These are phyloP conservation scores for Acronicta aceris DNA, from an alignment of 2,888 invertebrate species.

Conservation along the genomic window DNA sequence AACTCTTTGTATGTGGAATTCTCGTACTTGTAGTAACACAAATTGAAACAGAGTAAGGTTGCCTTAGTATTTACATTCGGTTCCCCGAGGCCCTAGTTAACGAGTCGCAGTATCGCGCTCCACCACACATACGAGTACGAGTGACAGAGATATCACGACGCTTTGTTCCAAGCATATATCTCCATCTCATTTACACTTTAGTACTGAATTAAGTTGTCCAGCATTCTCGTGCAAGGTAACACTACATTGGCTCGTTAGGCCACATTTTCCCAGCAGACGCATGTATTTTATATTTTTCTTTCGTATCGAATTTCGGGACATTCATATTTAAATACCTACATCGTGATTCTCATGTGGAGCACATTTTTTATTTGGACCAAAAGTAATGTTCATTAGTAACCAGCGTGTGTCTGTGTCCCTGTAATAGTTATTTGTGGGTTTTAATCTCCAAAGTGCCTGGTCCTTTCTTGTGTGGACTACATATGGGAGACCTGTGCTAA, in stretches of 20 bases:
- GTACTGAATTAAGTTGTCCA: constrained; percentile 32
- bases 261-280: constrained; percentile 37
- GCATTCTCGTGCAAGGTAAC: constrained; percentile 34
- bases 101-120: constrained; percentile 32
- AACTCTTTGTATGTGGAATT: background rate
- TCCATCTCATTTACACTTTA: constrained; percentile 30
- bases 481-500: constrained; percentile 5
- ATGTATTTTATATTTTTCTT: constrained; percentile 48
- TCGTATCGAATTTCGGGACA: constrained; percentile 40
- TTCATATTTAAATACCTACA: constrained; percentile 49
- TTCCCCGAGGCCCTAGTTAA: constrained; percentile 48
- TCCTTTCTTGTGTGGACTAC: constrained; percentile 23
- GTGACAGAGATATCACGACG: constrained; percentile 22
- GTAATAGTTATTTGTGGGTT: constrained; percentile 48
- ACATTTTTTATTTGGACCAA: constrained; percentile 45
- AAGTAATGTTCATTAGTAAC: constrained; percentile 53
- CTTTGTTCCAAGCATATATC: constrained; percentile 12
- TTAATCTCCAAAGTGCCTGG: constrained; percentile 52
- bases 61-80: constrained; percentile 35
- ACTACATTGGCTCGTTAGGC: constrained; percentile 55
- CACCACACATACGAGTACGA: constrained; percentile 23
- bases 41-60: constrained; percentile 39
- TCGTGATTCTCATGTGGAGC: constrained; percentile 39
- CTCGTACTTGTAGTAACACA: constrained; percentile 1
- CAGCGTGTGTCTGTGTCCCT: constrained; percentile 25